Base-by-base conservation (phyloP, 92 coral and sea anemone species). In the Epizoanthus rinbou region DNA sequence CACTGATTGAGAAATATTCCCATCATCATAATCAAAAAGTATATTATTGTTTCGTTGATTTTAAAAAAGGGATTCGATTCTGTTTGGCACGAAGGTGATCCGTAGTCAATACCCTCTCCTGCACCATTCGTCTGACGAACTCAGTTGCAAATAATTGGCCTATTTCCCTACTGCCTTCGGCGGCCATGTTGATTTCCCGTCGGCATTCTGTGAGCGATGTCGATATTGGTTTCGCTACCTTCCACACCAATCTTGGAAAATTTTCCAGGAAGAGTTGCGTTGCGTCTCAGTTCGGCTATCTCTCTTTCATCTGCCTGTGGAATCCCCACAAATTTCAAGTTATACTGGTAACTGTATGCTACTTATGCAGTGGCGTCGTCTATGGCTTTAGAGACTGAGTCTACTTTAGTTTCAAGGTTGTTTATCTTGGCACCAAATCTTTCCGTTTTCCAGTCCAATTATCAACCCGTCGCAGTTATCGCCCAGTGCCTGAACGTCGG, bases 141-240 rank as follows among this genome's bases (percentile, higher is more conserved):
- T 24, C n/a, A n/a, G n/a, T n/a, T 78, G 53, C 82, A 78, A 78
- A 78, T 60, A 43, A 78, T 78, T 52, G 82, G 70, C 50, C 82
- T 45, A 22, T 59, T 57, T 57, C 56, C 1, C 33, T 78, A 17
- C 22, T 19, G 23, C 28, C 23, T 19, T 78, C 52, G 59, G 50
- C 50, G 8, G 50, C 50, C 50, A 43, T 43, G 50, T 43, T 43
- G 50, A 43, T 43, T 43, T 43, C 50, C 0, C 45, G 66, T 22
- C 70, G 15, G 82, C 59, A 57, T 35, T 78, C 82, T 57, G 33
- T 78, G 47, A 59, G 82, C 82, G 37, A 78, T 59, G 53, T 58
- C 82, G 57, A 78, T 78, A 25, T 78, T 70, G 41, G 67, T 57
- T 28, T 57, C 31, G 0, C 6, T 78, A 60, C 28, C 63, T 15